Evolutionary conservation across 2,797 vertebrate species (phyloP), one percentile per base, ranked within the genome.

Genomic region (Bradypodion ventrale): DNA sequence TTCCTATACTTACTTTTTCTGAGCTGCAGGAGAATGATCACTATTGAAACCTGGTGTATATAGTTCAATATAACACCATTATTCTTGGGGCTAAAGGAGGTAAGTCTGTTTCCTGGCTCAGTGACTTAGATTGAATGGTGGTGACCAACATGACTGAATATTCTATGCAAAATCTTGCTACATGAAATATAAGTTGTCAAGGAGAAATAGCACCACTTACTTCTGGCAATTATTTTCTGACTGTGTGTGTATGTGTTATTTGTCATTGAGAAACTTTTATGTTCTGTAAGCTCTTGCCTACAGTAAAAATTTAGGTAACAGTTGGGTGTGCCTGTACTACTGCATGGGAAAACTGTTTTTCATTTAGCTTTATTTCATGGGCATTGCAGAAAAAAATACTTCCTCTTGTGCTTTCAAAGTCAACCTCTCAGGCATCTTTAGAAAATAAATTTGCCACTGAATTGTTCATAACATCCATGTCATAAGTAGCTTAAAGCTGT

Each of bases 331-430:
- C 32, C 52, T 60, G 2, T n/a, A 66, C 5, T 65, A 15, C 13
- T 65, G 4, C 9, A 32, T 78, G 42, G 65, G 60, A 37, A 4
- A 37, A 75, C 7, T 8, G 16, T 12, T 13, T 13, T 49, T 74
- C 15, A n/a, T 74, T 44, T 74, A 49, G 44, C 44, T 74, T 74
- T 49, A n/a, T 74, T n/a, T 49, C 15, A 32, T 49, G 10, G 40
- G 27, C 13, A 86, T 85, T 89, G 75, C 29, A 59, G 72, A 77
- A 66, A 80, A 80, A 73, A 78, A 90, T 92, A 87, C 89, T 77
- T 65, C 29, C 89, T 90, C 44, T 85, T 82, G 80, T 89, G 91
- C 85, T 76, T 88, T 86, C 89, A 83, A n/a, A 77, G 73, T 83
- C 12, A 40, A 37, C 72, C 35, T 63, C 83, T 81, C 72, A 46